These are phyloP conservation scores for Gadus macrocephalus DNA, from an alignment of 2,113 vertebrate species.

Conservation along the genomic window DNA sequence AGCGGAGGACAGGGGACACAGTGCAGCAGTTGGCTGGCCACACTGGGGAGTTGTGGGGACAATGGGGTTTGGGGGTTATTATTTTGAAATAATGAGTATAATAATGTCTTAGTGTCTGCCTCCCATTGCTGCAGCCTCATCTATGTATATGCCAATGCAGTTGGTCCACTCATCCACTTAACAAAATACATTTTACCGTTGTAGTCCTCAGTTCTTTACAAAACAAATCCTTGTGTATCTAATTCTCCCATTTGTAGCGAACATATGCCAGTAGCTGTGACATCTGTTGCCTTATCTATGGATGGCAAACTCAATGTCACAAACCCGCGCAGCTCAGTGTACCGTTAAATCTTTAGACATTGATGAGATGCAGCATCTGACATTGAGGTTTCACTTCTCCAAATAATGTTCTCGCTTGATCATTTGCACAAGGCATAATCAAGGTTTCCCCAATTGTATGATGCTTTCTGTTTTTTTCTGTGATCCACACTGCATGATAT, in stretches of 20 bases:
- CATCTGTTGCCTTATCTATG: neutral
- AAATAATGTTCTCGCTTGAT: neutral
- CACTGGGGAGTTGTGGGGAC: no score
- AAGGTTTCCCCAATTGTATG: conserved; percentile 1
- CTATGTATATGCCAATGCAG: no score
- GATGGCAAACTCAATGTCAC: neutral
- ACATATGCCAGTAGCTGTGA: conserved; percentile 1
- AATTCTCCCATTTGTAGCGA: neutral
- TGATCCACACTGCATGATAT: neutral
- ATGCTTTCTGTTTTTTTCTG: neutral
- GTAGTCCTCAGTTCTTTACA: conserved; percentile 7
- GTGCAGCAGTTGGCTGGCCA: no score
- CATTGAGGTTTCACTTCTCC: neutral
- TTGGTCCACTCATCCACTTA: no score
- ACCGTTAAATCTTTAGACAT: neutral
- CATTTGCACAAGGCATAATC: conserved; percentile 1
- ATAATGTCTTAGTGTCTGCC: no score
- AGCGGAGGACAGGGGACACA: no score
- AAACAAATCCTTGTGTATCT: neutral
- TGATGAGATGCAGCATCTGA: neutral
- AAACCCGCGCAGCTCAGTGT: neutral
- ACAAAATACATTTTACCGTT: neutral
- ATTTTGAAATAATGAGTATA: no score
- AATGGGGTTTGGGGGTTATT: no score
- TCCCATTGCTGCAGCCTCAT: no score